Evolutionary conservation across 2,888 invertebrate genomes (phyloP).

Genomic region (Xanthorhoe designata): DNA sequence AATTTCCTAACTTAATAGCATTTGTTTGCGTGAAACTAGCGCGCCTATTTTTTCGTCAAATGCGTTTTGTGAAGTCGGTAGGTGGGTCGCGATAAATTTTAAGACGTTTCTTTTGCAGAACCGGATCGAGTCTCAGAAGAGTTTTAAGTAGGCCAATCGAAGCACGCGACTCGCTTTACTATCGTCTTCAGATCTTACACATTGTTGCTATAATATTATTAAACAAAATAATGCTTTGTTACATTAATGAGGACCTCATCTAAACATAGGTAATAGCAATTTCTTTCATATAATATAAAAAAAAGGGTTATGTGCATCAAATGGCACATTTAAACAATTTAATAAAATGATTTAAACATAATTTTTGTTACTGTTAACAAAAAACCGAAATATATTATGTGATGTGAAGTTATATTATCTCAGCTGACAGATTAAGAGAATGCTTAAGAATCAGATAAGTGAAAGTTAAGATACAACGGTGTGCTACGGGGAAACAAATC

Average conservation of each 20-base stretch:
- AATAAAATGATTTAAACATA: neutral
- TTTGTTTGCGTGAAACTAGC: neutral
- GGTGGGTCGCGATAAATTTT: slow-evolving; percentile 50
- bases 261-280: too few relatives aligned
- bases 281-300: too few relatives aligned
- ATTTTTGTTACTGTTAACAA: neutral
- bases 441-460: slow-evolving; percentile 23
- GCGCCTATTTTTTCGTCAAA: neutral
- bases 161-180: slow-evolving; percentile 58
- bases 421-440: slow-evolving; percentile 8
- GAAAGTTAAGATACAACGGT: slow-evolving; percentile 38
- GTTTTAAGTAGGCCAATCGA: slow-evolving; percentile 65
- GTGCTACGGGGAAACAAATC: slow-evolving; percentile 4
- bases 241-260: neutral
- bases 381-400: neutral
- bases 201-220: neutral
- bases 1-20: neutral
- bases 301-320: too few relatives aligned
- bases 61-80: slow-evolving; percentile 45
- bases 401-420: slow-evolving; percentile 3
- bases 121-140: slow-evolving; percentile 52
- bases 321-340: too few relatives aligned
- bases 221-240: neutral
- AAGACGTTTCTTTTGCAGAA: slow-evolving; percentile 60
- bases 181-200: slow-evolving; percentile 4